Evolutionary conservation across 2,888 invertebrate genomes (phyloP), one percentile per base, ranked within the genome.

Genomic region (Coecobrya sp.): DNA sequence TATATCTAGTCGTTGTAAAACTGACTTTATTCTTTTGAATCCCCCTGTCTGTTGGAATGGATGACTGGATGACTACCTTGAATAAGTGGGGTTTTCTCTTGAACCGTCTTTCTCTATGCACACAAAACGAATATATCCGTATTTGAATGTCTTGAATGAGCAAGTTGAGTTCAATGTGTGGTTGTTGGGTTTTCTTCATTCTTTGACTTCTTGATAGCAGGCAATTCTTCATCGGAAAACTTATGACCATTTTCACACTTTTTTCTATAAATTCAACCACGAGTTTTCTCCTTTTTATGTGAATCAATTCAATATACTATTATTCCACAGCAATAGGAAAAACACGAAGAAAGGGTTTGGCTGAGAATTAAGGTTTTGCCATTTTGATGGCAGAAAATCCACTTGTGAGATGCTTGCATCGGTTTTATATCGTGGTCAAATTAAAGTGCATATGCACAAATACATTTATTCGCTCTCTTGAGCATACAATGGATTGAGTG

Each of bases 1-100:
- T 30, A 85, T 88, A 92, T 93, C 92, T 88, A 30, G 27, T 68
- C 91, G 89, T 93, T 92, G 92, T 93, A 93, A n/a, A 94, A 94
- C 62, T 70, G 73, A 86, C 89, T 62, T 36, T 45, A 81, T 73
- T 65, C 89, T 93, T 90, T 93, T 93, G 86, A 90, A 91, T 68
- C 27, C 30, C 68, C 30, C n/a, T 27, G 30, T 68, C 82, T 65
- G 16, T 65, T 59, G 84, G 89, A 92, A 93, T 85, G 90, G 84
- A 85, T 91, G 36, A 73, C 84, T 85, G 90, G 84, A 85, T 91
- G 36, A 73, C 84, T 73, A 49, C 84, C 27, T 19, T 52, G 27
- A 49, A 13, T 79, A 70, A 36, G 36, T 70, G 27, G 25, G 16
- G 36, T 36, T 68, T 68, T 68, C 36, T 68, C 13, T 68, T 36